A percentile compares a stretch with the other conserved stretches of the same genome.
These are phyloP conservation scores for Gracilinanus agilis DNA, from an alignment of 2,113 vertebrate genomes.

Conservation along the genomic window DNA sequence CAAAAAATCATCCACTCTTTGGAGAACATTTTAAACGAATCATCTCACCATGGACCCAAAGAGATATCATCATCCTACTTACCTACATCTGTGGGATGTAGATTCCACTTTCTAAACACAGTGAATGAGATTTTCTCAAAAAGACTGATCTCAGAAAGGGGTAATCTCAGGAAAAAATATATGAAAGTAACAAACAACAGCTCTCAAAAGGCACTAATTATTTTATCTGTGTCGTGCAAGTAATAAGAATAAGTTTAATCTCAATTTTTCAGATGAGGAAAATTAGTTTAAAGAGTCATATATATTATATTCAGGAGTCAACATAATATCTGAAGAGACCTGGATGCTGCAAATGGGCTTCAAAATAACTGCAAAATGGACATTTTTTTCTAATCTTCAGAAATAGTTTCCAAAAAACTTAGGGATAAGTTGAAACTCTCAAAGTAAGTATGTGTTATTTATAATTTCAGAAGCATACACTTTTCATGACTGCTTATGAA, in stretches of 20 bases:
- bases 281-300: background rate
- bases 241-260: background rate
- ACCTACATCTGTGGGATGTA: background rate
- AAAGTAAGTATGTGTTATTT: constrained; percentile 8
- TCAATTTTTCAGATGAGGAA: background rate
- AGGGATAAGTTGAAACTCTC: background rate
- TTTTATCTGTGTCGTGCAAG: background rate
- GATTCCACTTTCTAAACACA: background rate
- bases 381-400: background rate
- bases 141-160: background rate
- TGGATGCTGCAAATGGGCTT: background rate
- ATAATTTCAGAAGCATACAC: constrained; percentile 2
- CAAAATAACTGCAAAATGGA: background rate
- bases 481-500: background rate
- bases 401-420: constrained; percentile 8
- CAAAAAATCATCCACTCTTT: constrained; percentile 70
- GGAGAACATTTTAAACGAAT: constrained; percentile 72
- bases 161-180: background rate
- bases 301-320: background rate
- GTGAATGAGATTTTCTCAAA: background rate
- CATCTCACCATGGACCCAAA: constrained; percentile 26
- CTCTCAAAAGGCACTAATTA: background rate
- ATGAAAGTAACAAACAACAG: background rate
- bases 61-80: background rate
- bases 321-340: background rate